Base-by-base conservation (phyloP, 1,140 invertebrate species). In the Ostrea edulis region DNA sequence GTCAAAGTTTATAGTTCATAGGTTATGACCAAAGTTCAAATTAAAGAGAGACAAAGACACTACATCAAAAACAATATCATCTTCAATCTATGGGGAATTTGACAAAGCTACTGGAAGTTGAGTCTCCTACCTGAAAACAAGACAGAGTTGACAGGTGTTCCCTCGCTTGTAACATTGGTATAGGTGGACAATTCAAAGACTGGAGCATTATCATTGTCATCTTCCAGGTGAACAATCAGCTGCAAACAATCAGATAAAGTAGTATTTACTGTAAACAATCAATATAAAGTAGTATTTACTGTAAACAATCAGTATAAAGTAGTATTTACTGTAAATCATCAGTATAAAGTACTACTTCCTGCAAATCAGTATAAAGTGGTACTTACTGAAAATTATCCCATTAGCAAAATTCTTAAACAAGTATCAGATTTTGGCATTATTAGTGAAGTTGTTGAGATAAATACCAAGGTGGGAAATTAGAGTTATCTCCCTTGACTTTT, bases 161-260 rank as follows among this genome's bases (percentile, higher is more conserved):
- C 89, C 44, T 91, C 91, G 68, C 84, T 87, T 14, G 90, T 85
- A 12, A 58, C 82, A 51, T 89, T 88, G 2, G 89, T 90, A 85
- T 92, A 92, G 11, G 91, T 86, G 7, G 86, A 87, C n/a, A 89
- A 82, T 51, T 89, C 82, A 88, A 93, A 92, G n/a, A 90, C 85
- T 8, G 92, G 92, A 12, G 84, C 83, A 86, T 93, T 93, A 83
- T 93, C 92, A 89, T 93, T 93, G 0, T 89, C 90, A 90, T 93
- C 92, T 82, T 89, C 82, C n/a, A 93, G 88, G 84, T 91, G 88
- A 0, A 93, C 90, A 81, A 86, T 90, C 68, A 93, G 77, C 91
- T 91, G 86, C 55, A 91, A 86, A 22, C 35, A 83, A 44, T 44
- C 14, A 65, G 53, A 82, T 9, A 8, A 54, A 44, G 22, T 29